Conservation (phyloP, 2,797 vertebrate genomes). For the Martes flavigula region DNA sequence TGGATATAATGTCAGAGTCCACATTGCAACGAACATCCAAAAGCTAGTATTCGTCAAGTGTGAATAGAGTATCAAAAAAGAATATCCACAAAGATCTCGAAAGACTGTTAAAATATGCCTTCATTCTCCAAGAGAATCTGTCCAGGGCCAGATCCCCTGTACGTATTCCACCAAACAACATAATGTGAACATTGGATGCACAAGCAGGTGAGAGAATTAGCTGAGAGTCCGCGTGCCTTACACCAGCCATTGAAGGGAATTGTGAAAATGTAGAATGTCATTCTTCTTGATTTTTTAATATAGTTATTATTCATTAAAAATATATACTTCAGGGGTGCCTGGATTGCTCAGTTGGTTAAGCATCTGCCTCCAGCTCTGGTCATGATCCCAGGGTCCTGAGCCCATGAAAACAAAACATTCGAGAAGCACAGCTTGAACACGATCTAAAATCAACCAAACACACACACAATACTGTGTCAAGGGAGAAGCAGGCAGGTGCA, state of each 20-base stretch:
- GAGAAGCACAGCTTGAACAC: not conserved
- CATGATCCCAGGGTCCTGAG: too few species aligned
- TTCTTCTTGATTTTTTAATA: not conserved
- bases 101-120: not conserved
- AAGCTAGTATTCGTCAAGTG: not conserved
- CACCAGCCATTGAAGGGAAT: not conserved
- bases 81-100: not conserved
- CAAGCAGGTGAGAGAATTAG: not conserved
- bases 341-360: too few species aligned
- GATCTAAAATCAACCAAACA: not conserved
- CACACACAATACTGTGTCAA: too few species aligned
- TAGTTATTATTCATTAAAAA: not conserved
- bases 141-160: not conserved
- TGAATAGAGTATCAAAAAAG: not conserved
- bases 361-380: too few species aligned
- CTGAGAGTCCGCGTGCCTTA: not conserved
- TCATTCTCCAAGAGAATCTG: not conserved
- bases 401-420: not conserved
- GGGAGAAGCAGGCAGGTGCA: too few species aligned
- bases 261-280: not conserved
- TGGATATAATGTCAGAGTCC: not conserved
- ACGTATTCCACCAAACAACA: not conserved
- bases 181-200: not conserved
- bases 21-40: not conserved
- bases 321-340: too few species aligned